Conservation (phyloP, 1,140 invertebrate species). For the Achroia grisella region DNA sequence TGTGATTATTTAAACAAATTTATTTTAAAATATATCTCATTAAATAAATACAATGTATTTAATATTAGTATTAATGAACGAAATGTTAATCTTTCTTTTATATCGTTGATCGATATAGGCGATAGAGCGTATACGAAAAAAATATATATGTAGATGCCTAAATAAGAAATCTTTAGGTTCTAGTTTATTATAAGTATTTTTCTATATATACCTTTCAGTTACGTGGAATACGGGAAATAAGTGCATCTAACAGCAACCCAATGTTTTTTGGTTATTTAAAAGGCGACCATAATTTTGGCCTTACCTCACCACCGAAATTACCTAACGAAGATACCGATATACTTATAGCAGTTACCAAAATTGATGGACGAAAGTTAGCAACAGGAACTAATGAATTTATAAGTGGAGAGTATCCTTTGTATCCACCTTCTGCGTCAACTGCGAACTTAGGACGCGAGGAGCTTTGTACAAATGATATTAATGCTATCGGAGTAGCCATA, state of each 20-base stretch:
- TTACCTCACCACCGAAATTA: conserved; percentile 7
- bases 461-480: conserved; percentile 48
- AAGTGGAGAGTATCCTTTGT: conserved; percentile 46
- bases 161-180: too few relatives aligned
- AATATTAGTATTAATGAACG: too few relatives aligned
- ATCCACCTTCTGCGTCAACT: conserved; percentile 25
- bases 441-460: conserved; percentile 19
- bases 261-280: conserved; percentile 37
- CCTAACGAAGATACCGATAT: conserved; percentile 26
- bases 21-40: too few relatives aligned
- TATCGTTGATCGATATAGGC: too few relatives aligned
- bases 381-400: conserved; percentile 36
- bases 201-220: conserved; percentile 25
- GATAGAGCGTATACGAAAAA: too few relatives aligned
- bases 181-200: neutral
- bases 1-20: too few relatives aligned
- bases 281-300: conserved; percentile 29
- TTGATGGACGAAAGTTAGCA: conserved; percentile 37
- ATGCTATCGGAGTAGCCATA: conserved; percentile 24
- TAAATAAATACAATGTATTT: too few relatives aligned
- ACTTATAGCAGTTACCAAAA: conserved; percentile 43
- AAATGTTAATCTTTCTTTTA: too few relatives aligned
- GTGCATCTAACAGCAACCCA: conserved; percentile 2
- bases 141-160: too few relatives aligned
- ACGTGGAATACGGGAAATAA: conserved; percentile 26